Evolutionary conservation across 2,797 vertebrate genomes (phyloP), one percentile per base, ranked within the genome.

Genomic region (Gymnoscopelus braueri): DNA sequence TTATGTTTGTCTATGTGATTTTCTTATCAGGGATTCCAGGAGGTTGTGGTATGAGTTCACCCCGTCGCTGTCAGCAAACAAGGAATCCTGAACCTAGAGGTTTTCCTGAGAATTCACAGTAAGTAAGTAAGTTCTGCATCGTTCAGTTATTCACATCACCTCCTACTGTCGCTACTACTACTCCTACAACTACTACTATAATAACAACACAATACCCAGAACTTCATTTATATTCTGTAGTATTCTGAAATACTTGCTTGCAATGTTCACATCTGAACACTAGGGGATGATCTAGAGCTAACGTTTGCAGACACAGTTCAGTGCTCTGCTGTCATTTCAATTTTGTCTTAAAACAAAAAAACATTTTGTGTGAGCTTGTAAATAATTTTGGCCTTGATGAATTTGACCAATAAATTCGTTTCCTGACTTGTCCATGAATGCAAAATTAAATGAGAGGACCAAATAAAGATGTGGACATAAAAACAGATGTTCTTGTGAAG

Each of bases 91-190:
- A 63, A 32, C 65, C 15, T 19, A 65, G 12, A 60, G 47, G 32
- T 65, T 57, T 56, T 67, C 59, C 29, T 1, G 4, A 62, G 3
- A 65, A 26, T 58, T 71, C 51, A 52, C 64, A 51, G 85, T 86
- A 76, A 87, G 85, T 86, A 76, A 87, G 86, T 73, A 35, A 0
- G n/a, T 48, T 55, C 8, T 8, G 50, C 49, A 67, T 52, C 65
- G 39, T 35, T 35, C 5, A 29, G 26, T 29, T 29, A 4, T 35
- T 35, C 32, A 35, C 5, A 35, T 35, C 32, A 35, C 32, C 32
- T 29, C 26, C 26, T 35, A 50, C 12, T 64, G 24, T 59, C 5
- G 55, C 44, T 29, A 11, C 14, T 6, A 1, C 4, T 13, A 14
- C 50, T 19, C 4, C 39, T 39, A 32, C 23, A 3, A 29, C 26